phyloP scores from a whole-genome alignment of 2,797 vertebrate genomes.

The Xenopus petersii region DNA sequence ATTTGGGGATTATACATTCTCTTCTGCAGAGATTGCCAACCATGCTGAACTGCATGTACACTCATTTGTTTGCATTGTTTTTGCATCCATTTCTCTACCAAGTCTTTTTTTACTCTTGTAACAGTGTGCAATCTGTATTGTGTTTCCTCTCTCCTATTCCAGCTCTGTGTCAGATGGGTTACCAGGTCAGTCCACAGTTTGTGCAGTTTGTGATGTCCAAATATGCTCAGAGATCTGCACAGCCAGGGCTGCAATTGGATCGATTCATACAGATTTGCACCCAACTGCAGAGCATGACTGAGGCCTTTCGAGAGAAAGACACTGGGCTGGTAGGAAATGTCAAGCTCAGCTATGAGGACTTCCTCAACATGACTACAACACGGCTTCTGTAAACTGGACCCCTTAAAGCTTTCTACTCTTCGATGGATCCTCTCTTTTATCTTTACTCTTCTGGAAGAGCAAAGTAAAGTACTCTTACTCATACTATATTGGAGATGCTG shows the following conservation, averaged over 20 bases:
- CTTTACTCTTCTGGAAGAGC: background rate
- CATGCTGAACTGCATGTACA: too few species aligned
- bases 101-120: too few species aligned
- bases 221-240: slow-evolving; percentile 55
- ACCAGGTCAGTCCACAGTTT: slow-evolving; percentile 91
- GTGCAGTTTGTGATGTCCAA: slow-evolving; percentile 77
- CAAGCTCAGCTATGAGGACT: slow-evolving; percentile 89
- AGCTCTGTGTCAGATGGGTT: slow-evolving; percentile 95
- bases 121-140: too few species aligned
- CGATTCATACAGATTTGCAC: slow-evolving; percentile 93
- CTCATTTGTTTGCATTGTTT: too few species aligned
- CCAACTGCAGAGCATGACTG: slow-evolving; percentile 87
- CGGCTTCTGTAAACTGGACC: slow-evolving; percentile 76
- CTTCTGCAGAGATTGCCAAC: too few species aligned
- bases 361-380: slow-evolving; percentile 76
- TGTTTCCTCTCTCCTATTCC: slow-evolving; percentile 5
- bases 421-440: background rate
- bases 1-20: too few species aligned
- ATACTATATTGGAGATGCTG: too few species aligned
- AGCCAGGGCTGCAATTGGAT: slow-evolving; percentile 82
- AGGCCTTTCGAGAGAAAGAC: slow-evolving; percentile 88
- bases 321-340: slow-evolving; percentile 71
- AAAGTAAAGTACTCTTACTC: too few species aligned
- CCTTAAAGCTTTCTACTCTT: background rate
- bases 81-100: too few species aligned